Percentiles rank a stretch among this genome's conserved stretches.
Evolutionary conservation across 2,113 vertebrate genomes (phyloP).

Genomic region (Lepus americanus): DNA sequence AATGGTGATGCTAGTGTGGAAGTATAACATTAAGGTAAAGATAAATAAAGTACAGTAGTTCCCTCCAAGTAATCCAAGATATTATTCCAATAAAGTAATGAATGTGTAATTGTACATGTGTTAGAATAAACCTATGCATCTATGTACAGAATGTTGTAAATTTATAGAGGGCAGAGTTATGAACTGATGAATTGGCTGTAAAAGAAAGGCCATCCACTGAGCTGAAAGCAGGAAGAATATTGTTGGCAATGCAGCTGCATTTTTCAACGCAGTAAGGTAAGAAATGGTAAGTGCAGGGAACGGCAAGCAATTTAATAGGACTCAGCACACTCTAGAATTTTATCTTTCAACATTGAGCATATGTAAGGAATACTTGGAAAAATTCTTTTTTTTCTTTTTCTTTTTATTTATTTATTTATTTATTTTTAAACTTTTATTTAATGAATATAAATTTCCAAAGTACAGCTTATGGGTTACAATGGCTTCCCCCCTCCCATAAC

Average conservation of each 20-base stretch:
- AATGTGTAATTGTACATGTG: neutral
- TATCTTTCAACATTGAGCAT: neutral
- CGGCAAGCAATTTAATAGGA: neutral
- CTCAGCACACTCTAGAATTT: neutral
- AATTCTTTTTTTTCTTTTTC: neutral
- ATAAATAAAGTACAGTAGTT: conserved; percentile 19
- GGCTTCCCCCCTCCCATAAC: too few species aligned
- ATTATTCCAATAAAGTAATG: neutral
- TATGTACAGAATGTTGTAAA: neutral
- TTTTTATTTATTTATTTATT: too few species aligned
- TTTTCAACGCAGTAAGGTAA: neutral
- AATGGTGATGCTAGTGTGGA: neutral
- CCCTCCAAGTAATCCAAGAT: neutral
- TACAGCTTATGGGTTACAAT: too few species aligned
- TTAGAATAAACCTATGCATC: neutral
- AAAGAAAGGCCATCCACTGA: neutral
- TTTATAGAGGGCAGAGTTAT: neutral
- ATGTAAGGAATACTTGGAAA: neutral
- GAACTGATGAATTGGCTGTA: neutral
- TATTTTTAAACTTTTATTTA: too few species aligned
- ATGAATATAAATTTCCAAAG: too few species aligned
- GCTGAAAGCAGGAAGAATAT: neutral
- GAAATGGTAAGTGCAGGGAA: neutral
- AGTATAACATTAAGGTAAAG: neutral
- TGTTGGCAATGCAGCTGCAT: neutral